These are phyloP conservation scores for Amblyjoppa proteus DNA, from an alignment of 2,888 invertebrate genomes.

Conservation along the genomic window DNA sequence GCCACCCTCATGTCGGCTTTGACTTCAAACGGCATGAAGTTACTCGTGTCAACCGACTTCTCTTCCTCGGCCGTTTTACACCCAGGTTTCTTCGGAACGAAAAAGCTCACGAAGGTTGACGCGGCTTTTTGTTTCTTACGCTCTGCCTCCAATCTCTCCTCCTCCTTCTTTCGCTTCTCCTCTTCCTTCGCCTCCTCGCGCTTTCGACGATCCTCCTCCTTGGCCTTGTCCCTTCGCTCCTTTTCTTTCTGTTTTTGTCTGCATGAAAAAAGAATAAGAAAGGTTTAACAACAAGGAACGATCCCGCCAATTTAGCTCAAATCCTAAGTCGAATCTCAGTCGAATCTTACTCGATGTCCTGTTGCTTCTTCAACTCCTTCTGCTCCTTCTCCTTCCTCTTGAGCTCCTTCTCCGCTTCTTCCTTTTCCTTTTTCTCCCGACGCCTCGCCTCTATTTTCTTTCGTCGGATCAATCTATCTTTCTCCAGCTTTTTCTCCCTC, in stretches of 20 bases:
- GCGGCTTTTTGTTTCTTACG: conserved; percentile 92
- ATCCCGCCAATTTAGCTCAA: not conserved
- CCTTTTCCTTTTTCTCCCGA: conserved; percentile 82
- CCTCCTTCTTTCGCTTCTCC: conserved; percentile 87
- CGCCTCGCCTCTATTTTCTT: conserved; percentile 75
- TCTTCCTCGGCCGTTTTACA: conserved; percentile 84
- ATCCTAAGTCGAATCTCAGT: not conserved
- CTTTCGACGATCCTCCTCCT: conserved; percentile 86
- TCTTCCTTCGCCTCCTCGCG: conserved; percentile 85
- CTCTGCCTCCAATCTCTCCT: conserved; percentile 90
- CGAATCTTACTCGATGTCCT: conserved; percentile 82
- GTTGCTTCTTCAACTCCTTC: conserved; percentile 82
- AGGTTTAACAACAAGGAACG: not conserved
- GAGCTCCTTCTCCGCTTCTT: conserved; percentile 84
- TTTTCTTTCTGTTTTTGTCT: conserved; percentile 83
- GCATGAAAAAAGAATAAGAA: conserved; percentile 18
- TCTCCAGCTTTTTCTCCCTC: conserved; percentile 86
- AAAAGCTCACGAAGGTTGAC: conserved; percentile 93
- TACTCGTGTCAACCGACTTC: conserved; percentile 85
- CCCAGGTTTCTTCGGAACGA: conserved; percentile 88
- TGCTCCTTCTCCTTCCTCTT: conserved; percentile 85
- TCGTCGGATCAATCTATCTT: conserved; percentile 80
- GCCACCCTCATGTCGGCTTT: conserved; percentile 96
- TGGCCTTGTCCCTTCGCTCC: conserved; percentile 83
- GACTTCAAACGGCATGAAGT: conserved; percentile 90